Evolutionary conservation across 2,888 invertebrate species (phyloP).

Genomic region (Pyrocoelia pectoralis): DNA sequence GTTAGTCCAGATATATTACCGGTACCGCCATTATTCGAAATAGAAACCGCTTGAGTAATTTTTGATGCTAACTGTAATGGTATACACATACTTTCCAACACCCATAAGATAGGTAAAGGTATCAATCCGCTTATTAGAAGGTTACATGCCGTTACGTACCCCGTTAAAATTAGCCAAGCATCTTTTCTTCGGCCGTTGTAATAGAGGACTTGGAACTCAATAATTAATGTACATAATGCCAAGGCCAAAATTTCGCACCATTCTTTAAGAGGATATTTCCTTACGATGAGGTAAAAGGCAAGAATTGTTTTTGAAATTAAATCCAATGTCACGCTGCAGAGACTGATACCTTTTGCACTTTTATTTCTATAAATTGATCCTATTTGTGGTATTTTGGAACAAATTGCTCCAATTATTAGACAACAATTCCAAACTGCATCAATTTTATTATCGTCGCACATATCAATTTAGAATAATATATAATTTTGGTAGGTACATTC

Average conservation of each 20-base stretch:
- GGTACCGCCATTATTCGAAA: not conserved
- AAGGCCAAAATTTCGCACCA: not conserved
- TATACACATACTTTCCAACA: constrained; percentile 9
- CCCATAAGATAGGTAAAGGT: not conserved
- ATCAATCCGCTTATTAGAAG: not conserved
- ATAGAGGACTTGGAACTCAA: not conserved
- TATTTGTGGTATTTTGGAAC: not conserved
- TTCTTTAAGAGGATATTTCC: not conserved
- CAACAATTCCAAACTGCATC: not conserved
- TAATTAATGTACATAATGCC: not conserved
- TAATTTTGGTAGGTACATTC: too few relatives aligned
- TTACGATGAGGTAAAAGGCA: not conserved
- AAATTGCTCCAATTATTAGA: not conserved
- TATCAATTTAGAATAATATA: too few relatives aligned
- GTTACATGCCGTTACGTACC: not conserved
- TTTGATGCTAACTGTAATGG: not conserved
- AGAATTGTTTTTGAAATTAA: not conserved
- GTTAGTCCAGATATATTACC: constrained; percentile 14
- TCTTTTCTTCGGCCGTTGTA: too few relatives aligned
- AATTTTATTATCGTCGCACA: too few relatives aligned
- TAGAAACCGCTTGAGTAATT: constrained; percentile 7
- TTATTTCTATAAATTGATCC: not conserved
- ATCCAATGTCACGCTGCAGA: not conserved
- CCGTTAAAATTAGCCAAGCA: not conserved
- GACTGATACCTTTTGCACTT: not conserved